Base-by-base conservation (phyloP, 2,888 invertebrate species). In the Cheilosia vernalis region DNA sequence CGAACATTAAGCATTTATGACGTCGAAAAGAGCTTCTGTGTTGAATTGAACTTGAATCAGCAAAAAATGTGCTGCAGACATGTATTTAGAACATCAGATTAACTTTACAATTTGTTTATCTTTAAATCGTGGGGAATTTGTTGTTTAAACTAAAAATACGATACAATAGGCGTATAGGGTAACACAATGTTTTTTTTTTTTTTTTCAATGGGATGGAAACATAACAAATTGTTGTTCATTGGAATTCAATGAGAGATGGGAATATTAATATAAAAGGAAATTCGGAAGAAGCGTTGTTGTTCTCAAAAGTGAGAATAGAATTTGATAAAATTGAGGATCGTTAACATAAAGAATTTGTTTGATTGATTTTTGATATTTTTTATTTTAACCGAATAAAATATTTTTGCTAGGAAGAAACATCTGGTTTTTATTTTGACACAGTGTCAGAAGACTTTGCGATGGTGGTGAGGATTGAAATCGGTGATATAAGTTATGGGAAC, bases 121-220 rank as follows among this genome's bases (percentile, higher is more conserved):
- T 30, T 19, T 44, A 13, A 63, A 24, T 40, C 7, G 24, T 4
- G 24, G n/a, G 24, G n/a, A 27, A 61, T 17, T 15, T 70, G 49
- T 19, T 44, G 17, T 19, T 44, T 10, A 6, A 13, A 10, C 58
- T 49, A 70, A 70, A 70, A 70, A 70, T 70, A 60, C 49, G 24
- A 55, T 21, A 33, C 67, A 37, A 6, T 13, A 21, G 10, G 2
- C 19, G 21, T 40, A 19, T 37, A 58, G 6, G 9, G 30, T 7
- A 17, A 42, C n/a, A 44, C 4, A n/a, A 15, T 37, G 33, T 21
- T 24, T 21, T 51, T 37, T 10, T 7, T 21, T 24, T 21, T 51
- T 37, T 10, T 7, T n/a, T 4, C 9, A 37, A 9, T 47, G 27
- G 15, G 37, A 27, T 17, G 37, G n/a, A 37, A 53, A 53, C 24